phyloP scores from a whole-genome alignment of 2,113 vertebrate species.

The Cyanistes caeruleus region DNA sequence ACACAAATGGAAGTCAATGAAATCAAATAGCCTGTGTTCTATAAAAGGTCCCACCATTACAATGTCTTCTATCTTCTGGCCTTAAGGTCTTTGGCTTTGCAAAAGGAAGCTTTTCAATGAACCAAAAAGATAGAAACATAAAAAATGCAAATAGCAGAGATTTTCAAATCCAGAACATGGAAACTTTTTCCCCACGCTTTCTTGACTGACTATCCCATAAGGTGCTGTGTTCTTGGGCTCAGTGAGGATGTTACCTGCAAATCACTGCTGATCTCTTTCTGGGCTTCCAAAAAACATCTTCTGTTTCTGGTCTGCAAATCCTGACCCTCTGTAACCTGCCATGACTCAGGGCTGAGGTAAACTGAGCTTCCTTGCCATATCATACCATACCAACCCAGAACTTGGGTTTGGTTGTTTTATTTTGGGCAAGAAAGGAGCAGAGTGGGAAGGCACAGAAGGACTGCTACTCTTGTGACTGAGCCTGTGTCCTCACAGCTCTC shows the following conservation, averaged over 20 bases:
- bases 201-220: neutral
- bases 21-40: neutral
- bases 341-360: neutral
- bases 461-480: neutral
- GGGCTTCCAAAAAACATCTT: neutral
- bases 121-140: neutral
- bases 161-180: neutral
- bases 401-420: neutral
- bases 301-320: neutral
- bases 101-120: neutral
- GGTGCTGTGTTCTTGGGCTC: neutral
- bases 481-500: neutral
- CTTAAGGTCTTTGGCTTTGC: neutral
- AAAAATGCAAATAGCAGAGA: neutral
- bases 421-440: neutral
- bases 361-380: neutral
- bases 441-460: neutral
- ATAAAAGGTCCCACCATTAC: neutral
- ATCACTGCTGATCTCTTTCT: neutral
- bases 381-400: neutral
- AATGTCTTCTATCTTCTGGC: neutral
- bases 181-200: neutral
- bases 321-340: neutral
- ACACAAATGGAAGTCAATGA: neutral
- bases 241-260: neutral